Evolutionary conservation across 2,797 vertebrate species (phyloP).

Genomic region (Myotis daubentonii): DNA sequence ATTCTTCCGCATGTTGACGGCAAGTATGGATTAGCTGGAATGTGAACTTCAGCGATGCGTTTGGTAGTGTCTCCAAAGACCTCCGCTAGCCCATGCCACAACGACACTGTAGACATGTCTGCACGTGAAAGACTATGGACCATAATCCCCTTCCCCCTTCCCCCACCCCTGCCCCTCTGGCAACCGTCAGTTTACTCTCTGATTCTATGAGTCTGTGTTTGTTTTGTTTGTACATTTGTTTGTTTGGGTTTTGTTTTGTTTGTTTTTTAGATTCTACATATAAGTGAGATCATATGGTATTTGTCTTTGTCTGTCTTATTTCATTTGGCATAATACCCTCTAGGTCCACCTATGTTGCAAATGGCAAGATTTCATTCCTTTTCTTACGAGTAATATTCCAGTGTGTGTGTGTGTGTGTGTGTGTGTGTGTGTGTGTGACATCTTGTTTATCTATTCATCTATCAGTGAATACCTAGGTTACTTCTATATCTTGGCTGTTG

Average conservation of each 20-base stretch:
- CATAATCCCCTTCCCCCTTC: not conserved
- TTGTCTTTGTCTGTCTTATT: not conserved
- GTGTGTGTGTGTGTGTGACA: not conserved
- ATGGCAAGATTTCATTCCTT: not conserved
- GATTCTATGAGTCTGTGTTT: not conserved
- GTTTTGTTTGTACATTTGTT: not conserved
- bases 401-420: not conserved
- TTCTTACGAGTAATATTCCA: not conserved
- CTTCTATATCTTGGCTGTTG: not conserved
- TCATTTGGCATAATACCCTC: not conserved
- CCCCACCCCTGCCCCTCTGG: not conserved
- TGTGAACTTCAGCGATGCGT: not conserved
- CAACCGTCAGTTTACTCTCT: not conserved
- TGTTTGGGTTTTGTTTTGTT: too few species aligned
- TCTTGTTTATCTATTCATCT: not conserved
- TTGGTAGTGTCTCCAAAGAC: not conserved
- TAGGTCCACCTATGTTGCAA: not conserved
- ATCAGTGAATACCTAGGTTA: not conserved
- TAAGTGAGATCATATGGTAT: not conserved
- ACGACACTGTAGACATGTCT: accelerated
- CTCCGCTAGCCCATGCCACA: not conserved
- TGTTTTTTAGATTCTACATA: not conserved
- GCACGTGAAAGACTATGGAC: not conserved
- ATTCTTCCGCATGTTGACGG: not conserved
- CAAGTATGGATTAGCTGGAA: not conserved